Evolutionary conservation across 2,797 vertebrate genomes (phyloP), one percentile per base, ranked within the genome.

Genomic region (Apogon hyalosoma): DNA sequence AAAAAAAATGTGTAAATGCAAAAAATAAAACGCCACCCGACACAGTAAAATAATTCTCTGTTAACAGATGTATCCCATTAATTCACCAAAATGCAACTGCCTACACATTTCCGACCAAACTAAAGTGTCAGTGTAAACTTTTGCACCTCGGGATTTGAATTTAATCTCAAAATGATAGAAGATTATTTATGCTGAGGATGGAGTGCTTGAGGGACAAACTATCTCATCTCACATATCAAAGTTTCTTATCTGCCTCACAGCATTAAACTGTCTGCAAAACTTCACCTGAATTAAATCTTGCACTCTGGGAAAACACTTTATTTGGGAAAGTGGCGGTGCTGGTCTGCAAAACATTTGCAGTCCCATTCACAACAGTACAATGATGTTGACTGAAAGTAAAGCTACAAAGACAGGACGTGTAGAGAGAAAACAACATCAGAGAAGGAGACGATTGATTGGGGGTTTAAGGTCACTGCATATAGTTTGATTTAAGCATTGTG

Each of bases 151-250:
- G 28, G 71, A 68, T 51, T 48, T 57, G 50, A 72, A 67, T 72
- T 77, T 47, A 67, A 81, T 71, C 58, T 79, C 3, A 49, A 71
- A 77, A 53, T 71, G 63, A 78, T 64, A 52, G 41, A 49, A 53
- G 45, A 80, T 68, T 80, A 80, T 76, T 79, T 73, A 74, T 69
- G 51, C 60, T 53, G 52, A 54, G 55, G 65, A 74, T 43, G 46
- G 69, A 65, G 62, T 52, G 69, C 71, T 75, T 62, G 45, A 71
- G 80, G 71, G 74, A 78, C 77, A 68, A 52, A 73, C 56, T 49
- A 60, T 70, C 72, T 76, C 60, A 62, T 62, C 59, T 70, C 48
- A 42, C 53, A 56, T 63, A 69, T 84, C 82, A 81, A 65, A 65
- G 43, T 72, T 61, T 68, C 65, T 64, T 56, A 85, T 75, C 69